Conservation (phyloP, 1,140 invertebrate species). For the Cyrtorhinus lividipennis region DNA sequence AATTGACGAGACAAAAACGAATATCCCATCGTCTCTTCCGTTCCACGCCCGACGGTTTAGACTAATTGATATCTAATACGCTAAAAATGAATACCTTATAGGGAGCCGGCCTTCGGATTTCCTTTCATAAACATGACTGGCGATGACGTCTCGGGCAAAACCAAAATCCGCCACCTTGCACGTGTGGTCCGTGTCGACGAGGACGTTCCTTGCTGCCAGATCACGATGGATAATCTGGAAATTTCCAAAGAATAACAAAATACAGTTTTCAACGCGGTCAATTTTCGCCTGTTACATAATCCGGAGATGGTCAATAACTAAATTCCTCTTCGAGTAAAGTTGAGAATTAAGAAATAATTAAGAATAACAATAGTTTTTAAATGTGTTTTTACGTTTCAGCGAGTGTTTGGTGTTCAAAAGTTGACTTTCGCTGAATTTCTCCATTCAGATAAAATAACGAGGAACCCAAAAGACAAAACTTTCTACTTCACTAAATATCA, state of each 20-base stretch:
- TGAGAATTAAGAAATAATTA: neutral
- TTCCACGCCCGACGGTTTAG: too few species aligned
- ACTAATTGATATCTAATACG: too few species aligned
- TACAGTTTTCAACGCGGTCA: neutral
- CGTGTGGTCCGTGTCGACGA: slow-evolving; percentile 70
- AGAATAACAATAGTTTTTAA: too few species aligned
- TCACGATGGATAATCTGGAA: slow-evolving; percentile 79
- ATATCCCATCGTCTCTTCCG: too few species aligned
- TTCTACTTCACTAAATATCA: too few species aligned
- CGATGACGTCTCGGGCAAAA: slow-evolving; percentile 70
- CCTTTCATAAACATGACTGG: slow-evolving; percentile 74
- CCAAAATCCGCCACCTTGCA: slow-evolving; percentile 93
- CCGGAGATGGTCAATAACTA: neutral
- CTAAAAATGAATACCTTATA: too few species aligned
- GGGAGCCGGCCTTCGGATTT: slow-evolving; percentile 68
- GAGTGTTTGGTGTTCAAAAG: too few species aligned
- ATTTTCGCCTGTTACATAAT: neutral
- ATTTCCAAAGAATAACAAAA: slow-evolving; percentile 13
- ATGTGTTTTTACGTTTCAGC: too few species aligned
- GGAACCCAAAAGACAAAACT: too few species aligned
- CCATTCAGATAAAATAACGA: too few species aligned
- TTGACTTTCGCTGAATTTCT: too few species aligned
- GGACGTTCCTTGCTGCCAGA: slow-evolving; percentile 76
- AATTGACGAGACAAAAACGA: too few species aligned
- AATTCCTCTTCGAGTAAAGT: neutral